phyloP scores from a whole-genome alignment of 2,797 vertebrate species.

The Chiroxiphia lanceolata region DNA sequence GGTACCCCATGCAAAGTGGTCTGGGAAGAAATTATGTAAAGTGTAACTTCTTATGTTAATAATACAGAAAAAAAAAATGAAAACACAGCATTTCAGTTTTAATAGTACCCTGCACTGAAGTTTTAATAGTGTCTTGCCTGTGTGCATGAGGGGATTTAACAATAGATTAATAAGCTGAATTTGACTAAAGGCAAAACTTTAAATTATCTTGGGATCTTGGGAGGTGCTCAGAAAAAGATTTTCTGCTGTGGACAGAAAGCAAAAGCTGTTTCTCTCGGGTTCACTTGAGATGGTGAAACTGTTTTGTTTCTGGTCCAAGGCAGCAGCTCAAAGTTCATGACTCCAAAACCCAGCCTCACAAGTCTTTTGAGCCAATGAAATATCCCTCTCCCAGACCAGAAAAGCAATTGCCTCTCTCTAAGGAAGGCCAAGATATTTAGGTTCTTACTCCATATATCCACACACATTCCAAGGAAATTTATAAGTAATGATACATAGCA shows the following conservation, averaged over 20 bases:
- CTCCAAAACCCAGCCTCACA: not conserved
- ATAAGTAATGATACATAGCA: not conserved
- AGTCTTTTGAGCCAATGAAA: not conserved
- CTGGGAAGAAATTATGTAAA: not conserved
- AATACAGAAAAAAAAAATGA: not conserved
- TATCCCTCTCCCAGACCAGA: not conserved
- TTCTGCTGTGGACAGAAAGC: not conserved
- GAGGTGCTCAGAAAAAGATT: not conserved
- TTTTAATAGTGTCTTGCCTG: not conserved
- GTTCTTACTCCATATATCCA: not conserved
- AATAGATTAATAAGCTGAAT: not conserved
- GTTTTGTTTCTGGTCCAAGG: not conserved
- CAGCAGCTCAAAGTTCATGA: not conserved
- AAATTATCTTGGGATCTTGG: not conserved
- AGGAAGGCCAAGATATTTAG: not conserved
- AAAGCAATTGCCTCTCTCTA: not conserved
- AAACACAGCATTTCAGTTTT: not conserved
- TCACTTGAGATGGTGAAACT: not conserved
- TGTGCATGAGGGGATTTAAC: not conserved
- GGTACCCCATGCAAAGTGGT: not conserved
- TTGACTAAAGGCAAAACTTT: not conserved
- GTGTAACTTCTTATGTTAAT: not conserved
- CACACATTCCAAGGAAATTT: not conserved
- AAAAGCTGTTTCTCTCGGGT: not conserved
- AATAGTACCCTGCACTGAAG: not conserved